A percentile compares a stretch with the other conserved stretches of the same genome.
phyloP scores from a whole-genome alignment of 2,113 vertebrate genomes.

The Lophotis ruficrista region DNA sequence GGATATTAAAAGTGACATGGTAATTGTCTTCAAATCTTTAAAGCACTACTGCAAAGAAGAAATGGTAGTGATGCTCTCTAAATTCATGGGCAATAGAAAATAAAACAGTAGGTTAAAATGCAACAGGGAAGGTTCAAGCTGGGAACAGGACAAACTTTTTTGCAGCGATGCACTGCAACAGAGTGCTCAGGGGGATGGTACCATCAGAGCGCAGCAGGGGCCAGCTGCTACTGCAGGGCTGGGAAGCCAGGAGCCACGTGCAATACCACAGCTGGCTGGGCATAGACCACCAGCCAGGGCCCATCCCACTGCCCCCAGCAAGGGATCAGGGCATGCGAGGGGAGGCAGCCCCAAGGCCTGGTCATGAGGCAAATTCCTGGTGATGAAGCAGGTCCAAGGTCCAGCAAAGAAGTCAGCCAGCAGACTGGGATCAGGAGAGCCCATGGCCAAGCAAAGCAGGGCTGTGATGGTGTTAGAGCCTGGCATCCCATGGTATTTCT shows the following conservation, averaged over 20 bases:
- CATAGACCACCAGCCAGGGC: background rate
- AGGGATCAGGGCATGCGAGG: background rate
- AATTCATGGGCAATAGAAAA: background rate
- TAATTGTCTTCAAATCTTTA: background rate
- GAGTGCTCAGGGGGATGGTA: background rate
- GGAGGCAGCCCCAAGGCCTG: background rate
- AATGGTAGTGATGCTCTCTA: background rate
- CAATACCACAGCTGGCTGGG: background rate
- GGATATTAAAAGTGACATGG: background rate
- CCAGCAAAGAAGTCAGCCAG: background rate
- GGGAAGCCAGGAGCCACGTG: rapidly evolving
- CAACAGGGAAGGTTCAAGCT: background rate
- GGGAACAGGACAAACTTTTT: background rate
- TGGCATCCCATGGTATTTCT: background rate
- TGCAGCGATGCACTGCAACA: background rate
- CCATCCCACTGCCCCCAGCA: background rate
- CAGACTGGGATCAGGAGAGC: background rate
- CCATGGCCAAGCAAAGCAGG: background rate
- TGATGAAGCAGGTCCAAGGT: background rate
- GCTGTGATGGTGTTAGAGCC: background rate
- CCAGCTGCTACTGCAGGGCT: background rate
- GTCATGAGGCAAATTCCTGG: background rate
- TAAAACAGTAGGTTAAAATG: background rate
- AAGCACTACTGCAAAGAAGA: background rate
- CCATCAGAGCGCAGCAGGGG: background rate